Evolutionary conservation across 2,797 vertebrate genomes (phyloP), one percentile per base, ranked within the genome.

Genomic region (Artibeus lituratus): DNA sequence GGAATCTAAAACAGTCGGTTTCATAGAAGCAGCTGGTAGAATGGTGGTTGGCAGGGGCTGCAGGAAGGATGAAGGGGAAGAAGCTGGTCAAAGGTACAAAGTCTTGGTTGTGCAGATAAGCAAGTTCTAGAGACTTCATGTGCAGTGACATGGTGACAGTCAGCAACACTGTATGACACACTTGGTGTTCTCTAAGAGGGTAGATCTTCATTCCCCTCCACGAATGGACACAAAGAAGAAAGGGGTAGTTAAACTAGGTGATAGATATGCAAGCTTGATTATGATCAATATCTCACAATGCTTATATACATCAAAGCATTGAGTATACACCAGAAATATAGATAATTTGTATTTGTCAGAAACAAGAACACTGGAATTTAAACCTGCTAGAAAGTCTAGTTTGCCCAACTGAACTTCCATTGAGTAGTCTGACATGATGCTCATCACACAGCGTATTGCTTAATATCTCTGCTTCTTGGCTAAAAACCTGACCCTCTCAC

Each of bases 391-490:
- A 55, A 70, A 96, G 18, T 82, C 14, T 21, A 74, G 47, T 94
- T 72, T 95, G 78, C 87, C 51, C 69, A 62, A 26, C 29, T 26
- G 94, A 93, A 22, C 62, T 84, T 87, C 67, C 69, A 18, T 12
- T 67, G 89, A 94, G 83, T 94, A 92, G 44, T 87, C 91, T 55
- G 62, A 37, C 11, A 84, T 91, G 80, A 89, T 65, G 90, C 12
- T 76, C 7, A 78, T 87, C 42, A 37, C 11, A 35, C 47, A 51
- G 92, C 95, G 93, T 67, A 70, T 18, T 16, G 85, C 12, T 5
- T 94, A 72, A 49, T 87, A 95, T 47, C 70, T 62, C 39, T 51
- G 81, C 42, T 80, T 69, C 10, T 65, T 55, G 35, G 65, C 21
- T n/a, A 59, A 90, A 92, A 83, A 53, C 19, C 21, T 93, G 49